Base-by-base conservation (phyloP, 2,888 invertebrate genomes). In the Ochropleura leucogaster region DNA sequence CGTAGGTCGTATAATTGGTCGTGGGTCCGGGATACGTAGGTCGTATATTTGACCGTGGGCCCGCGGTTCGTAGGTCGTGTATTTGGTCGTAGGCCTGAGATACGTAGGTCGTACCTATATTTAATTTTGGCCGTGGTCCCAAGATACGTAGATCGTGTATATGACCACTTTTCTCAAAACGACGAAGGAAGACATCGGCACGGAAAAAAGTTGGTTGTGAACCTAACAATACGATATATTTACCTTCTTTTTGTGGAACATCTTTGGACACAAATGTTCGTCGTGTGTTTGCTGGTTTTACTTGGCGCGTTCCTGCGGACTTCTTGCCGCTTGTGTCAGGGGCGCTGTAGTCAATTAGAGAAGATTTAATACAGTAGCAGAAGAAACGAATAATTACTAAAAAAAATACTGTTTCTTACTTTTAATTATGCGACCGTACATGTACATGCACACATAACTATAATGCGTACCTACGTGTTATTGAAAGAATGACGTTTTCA, bases 241-340 rank as follows among this genome's bases (percentile, higher is more conserved):
- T 84, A 89, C 91, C 86, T 77, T 88, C 85, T 85, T 82, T 87
- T 6, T 47, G 46, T 10, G 77, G 68, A 20, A 68, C 51, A 8
- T 90, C 90, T 59, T 76, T 85, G 8, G 89, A 88, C 5, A 87
- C 87, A 10, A 88, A 86, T 49, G 86, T 87, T 53, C 89, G 87
- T 40, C 89, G 87, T 8, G 20, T 66, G 0, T 68, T 57, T 2
- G 73, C 30, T 9, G 82, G 75, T 44, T 86, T 80, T 20, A 49
- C 64, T 42, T 63, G 78, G 12, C 75, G 82, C 8, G 68, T 64
- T 20, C 74, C 79, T 20, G 60, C 47, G 12, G 83, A 47, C 42
- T 77, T 83, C 75, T 75, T 83, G 14, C 40, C 2, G 57, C 63
- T 68, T 2, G 46, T 51, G 1, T 40, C 10, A 3, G 81, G 20